Conservation (phyloP, 2,888 invertebrate genomes). For the Tachystola acroxantha region DNA sequence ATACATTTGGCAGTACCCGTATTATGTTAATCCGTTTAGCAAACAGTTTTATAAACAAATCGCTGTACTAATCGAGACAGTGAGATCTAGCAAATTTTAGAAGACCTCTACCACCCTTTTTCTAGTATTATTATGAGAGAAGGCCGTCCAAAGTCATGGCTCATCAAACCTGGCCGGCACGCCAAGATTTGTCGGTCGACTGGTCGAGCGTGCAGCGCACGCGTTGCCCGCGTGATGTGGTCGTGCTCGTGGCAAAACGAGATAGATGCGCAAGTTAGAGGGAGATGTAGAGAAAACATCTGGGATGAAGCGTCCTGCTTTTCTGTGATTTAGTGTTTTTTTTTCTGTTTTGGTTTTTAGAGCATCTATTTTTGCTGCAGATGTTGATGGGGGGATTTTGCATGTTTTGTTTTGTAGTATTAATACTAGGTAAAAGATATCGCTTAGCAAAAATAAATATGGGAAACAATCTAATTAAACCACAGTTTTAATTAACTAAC, state of each 20-base stretch:
- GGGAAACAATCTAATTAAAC: too few relatives aligned
- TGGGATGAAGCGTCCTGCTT: slow-evolving; percentile 25
- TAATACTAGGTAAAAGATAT: too few relatives aligned
- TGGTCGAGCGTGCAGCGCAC: slow-evolving; percentile 27
- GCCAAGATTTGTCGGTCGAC: slow-evolving; percentile 25
- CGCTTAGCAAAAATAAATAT: too few relatives aligned
- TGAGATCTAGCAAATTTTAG: background rate
- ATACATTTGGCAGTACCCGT: background rate
- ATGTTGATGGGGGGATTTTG: slow-evolving; percentile 1
- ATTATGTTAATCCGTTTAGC: background rate
- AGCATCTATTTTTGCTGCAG: slow-evolving; percentile 5
- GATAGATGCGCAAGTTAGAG: slow-evolving; percentile 24
- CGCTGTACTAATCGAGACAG: background rate
- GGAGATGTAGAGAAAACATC: slow-evolving; percentile 44
- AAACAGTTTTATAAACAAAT: background rate
- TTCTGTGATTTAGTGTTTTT: slow-evolving; percentile 17
- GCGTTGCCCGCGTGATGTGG: slow-evolving; percentile 32
- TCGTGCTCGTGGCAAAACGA: slow-evolving; percentile 23
- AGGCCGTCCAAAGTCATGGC: too few relatives aligned
- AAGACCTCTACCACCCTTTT: background rate
- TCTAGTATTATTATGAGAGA: too few relatives aligned
- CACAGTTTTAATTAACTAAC: too few relatives aligned
- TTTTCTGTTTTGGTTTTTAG: slow-evolving; percentile 10
- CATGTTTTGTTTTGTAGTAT: background rate
- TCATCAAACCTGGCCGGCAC: background rate